phyloP scores from a whole-genome alignment of 2,113 vertebrate species.

The Channa maculata region DNA sequence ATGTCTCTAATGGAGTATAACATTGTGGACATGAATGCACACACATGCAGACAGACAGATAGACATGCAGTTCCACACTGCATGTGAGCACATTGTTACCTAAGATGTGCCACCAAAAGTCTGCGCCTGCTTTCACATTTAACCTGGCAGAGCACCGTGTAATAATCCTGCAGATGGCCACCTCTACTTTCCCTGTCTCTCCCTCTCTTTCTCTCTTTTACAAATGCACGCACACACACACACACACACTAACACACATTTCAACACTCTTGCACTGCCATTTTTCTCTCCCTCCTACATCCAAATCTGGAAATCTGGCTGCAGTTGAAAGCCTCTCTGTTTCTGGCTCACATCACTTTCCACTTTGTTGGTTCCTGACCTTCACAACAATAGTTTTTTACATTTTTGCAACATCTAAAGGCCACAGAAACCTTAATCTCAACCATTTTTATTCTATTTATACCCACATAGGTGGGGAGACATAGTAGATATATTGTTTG shows the following conservation, averaged over 20 bases:
- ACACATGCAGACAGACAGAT: not conserved
- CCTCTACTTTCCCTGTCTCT: constrained; percentile 22
- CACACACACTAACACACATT: constrained; percentile 10
- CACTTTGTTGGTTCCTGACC: constrained; percentile 26
- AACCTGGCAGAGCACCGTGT: constrained; percentile 45
- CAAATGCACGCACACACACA: constrained; percentile 11
- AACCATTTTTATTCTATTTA: constrained; percentile 1
- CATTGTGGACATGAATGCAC: constrained; percentile 1
- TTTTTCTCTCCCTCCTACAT: constrained; percentile 49
- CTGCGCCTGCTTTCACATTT: constrained; percentile 51
- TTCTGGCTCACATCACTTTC: constrained; percentile 20
- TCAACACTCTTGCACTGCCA: constrained; percentile 34
- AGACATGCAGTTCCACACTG: not conserved
- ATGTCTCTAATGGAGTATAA: not conserved
- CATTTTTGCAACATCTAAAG: constrained; percentile 20
- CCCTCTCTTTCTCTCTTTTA: constrained; percentile 7
- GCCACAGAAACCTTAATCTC: not conserved
- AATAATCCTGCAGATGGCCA: constrained; percentile 63
- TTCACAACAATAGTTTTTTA: constrained; percentile 43
- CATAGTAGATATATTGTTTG: not conserved
- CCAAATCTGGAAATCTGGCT: constrained; percentile 53
- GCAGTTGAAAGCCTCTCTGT: constrained; percentile 33
- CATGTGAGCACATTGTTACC: constrained; percentile 37
- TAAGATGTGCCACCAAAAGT: constrained; percentile 49
- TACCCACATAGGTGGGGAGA: not conserved